Evolutionary conservation across 2,797 vertebrate genomes (phyloP), one percentile per base, ranked within the genome.

Genomic region (Novumbra hubbsi): DNA sequence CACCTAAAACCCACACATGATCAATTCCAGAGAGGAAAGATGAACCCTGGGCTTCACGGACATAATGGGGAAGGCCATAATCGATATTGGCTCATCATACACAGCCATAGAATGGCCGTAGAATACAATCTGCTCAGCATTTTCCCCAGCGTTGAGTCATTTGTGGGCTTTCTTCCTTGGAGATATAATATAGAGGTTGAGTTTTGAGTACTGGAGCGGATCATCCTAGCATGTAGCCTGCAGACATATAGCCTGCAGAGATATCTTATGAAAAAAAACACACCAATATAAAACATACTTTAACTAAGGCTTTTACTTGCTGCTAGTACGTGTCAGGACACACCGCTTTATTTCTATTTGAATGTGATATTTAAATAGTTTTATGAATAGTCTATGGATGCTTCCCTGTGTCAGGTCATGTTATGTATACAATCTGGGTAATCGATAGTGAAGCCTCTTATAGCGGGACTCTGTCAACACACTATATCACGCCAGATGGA

Each of bases 401-500:
- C 45, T 50, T 17, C 49, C 76, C 73, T 38, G 48, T 72, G 80
- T 82, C 38, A 62, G 73, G 79, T 73, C 72, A 73, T 80, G 78
- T 76, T 21, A 2, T 64, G 74, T 41, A 71, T 41, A 66, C 83
- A 76, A 80, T 85, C 78, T 84, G 68, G 49, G 83, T 85, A 80
- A 77, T 19, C 67, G 73, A 70, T 73, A 77, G 24, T 19, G 41
- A 49, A 16, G 79, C 76, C 80, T 84, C 74, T 74, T 81, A 83
- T 84, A 83, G 72, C 21, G 19, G 15, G 5, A 77, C 79, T 75
- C 74, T 70, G 71, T 71, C 78, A 78, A 71, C 73, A 38, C 74
- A 73, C 77, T 67, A 75, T 57, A 63, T 88, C 84, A 55, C 81
- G 84, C 76, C 93, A 93, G 92, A 92, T 93, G 92, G 91, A 91